phyloP scores from a whole-genome alignment of 2,888 invertebrate genomes.

The Cantharis rufa region DNA sequence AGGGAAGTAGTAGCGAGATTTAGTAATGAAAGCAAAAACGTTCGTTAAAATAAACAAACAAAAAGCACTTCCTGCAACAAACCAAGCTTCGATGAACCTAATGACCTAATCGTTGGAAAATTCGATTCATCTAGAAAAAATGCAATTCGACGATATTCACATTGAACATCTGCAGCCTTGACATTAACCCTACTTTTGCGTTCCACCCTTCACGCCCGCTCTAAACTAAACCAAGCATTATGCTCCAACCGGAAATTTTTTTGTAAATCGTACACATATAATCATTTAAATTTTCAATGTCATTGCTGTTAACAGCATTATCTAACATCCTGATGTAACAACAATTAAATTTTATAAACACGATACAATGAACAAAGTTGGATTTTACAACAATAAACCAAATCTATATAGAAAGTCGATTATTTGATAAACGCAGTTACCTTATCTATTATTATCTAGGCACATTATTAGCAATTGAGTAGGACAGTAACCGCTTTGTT shows the following conservation, averaged over 20 bases:
- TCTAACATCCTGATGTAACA: slow-evolving; percentile 1
- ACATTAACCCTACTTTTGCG: slow-evolving; percentile 22
- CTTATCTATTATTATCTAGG: background rate
- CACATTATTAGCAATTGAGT: slow-evolving; percentile 10
- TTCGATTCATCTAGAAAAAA: background rate
- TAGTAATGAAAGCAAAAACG: background rate
- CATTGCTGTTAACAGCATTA: background rate
- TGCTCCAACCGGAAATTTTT: slow-evolving; percentile 21
- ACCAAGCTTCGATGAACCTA: background rate
- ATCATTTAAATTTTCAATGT: slow-evolving; percentile 16
- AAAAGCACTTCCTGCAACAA: background rate
- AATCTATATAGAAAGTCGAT: background rate
- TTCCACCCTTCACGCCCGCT: slow-evolving; percentile 7
- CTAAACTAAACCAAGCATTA: slow-evolving; percentile 12
- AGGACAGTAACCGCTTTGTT: slow-evolving; percentile 21
- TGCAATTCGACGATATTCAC: background rate
- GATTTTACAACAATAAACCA: background rate
- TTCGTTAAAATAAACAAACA: background rate
- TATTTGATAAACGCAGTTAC: background rate
- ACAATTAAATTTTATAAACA: background rate
- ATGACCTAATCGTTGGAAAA: background rate
- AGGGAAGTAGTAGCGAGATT: background rate
- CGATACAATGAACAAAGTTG: background rate
- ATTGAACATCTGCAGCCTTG: slow-evolving; percentile 23
- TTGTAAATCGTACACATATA: slow-evolving; percentile 16